Base-by-base conservation (phyloP, 2,888 invertebrate species). In the Dicyrtomina minuta region DNA sequence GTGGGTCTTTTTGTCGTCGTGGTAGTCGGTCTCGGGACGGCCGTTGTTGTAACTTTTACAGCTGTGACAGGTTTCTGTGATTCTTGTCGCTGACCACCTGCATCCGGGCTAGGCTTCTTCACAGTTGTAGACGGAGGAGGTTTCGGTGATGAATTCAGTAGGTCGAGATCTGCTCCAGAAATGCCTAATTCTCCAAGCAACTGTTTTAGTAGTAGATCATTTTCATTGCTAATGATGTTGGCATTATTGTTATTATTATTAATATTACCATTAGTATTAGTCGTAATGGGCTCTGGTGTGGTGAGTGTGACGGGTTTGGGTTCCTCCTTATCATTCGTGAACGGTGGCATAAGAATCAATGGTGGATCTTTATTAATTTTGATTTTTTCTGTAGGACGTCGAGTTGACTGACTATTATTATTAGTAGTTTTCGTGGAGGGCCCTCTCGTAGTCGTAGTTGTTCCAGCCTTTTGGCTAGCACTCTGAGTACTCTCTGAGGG, bases 341-440 rank as follows among this genome's bases (percentile, higher is more conserved):
- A 68, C 10, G 68, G 68, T 26, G 68, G 68, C 61, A 68, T 68
- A 5, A 61, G 49, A 17, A 68, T 61, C 8, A 68, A 24, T 6
- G 68, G 68, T 43, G 61, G 53, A 22, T 68, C 68, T 62, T 61
- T 68, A 13, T 65, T 65, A 12, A 51, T 39, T 22, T 66, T 13
- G 10, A 53, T 53, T 20, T 39, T 65, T 20, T 24, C 49, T 10
- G 46, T 53, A 33, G 51, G 55, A 17, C n/a, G 12, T 3, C 15
- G 24, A 1, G 56, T 46, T 3, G 4, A 3, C 33, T 33, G 33
- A 8, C 1, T 17, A 22, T 22, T 53, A 13, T 13, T 13, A 10
- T 6, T 55, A 17, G 22, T 39, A 3, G 6, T 43, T n/a, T 17
- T 26, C 33, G 51, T 41, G 1, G 66, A 39, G 1, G 22, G 26